Evolutionary conservation across 2,113 vertebrate genomes (phyloP), one percentile per base, ranked within the genome.

Genomic region (Perccottus glenii): DNA sequence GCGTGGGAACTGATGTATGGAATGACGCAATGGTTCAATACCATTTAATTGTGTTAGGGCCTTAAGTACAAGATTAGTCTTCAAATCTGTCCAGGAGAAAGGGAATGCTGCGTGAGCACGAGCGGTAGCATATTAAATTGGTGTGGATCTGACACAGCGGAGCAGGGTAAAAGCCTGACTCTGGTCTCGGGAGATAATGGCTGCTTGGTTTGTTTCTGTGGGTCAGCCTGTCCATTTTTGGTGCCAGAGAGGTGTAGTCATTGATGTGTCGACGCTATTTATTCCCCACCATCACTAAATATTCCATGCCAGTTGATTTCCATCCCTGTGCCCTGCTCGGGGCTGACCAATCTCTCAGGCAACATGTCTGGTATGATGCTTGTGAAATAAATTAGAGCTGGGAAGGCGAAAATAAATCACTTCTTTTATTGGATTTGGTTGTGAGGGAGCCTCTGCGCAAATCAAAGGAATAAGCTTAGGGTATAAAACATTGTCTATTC

Each of bases 41-140:
- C 84, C 50, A 58, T 80, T 89, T 89, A 89, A 88, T 90, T 89
- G 87, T 88, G 85, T 89, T 85, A 87, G 66, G 73, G 60, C 80
- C 80, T 83, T 5, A 78, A 85, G 83, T 83, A 88, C 78, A 72
- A 86, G 88, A 88, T 90, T 86, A 89, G 83, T 73, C 62, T 74
- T 78, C 77, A 84, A 83, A 85, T 90, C 71, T 84, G 82, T n/a
- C n/a, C n/a, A n/a, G n/a, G n/a, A n/a, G n/a, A 86, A 78, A 69
- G 11, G 38, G 57, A 60, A 80, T 75, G 72, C 71, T 63, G 27
- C 58, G 81, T 14, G 70, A 79, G 60, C 2, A 47, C 73, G 58
- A 50, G 81, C 50, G 51, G 73, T 70, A 60, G 75, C 16, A 64
- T 80, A 77, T 85, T 85, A 85, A 82, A 87, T 83, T 77, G 81